Evolutionary conservation across 2,888 invertebrate genomes (phyloP), one percentile per base, ranked within the genome.

Genomic region (Liposcelis brunnea): DNA sequence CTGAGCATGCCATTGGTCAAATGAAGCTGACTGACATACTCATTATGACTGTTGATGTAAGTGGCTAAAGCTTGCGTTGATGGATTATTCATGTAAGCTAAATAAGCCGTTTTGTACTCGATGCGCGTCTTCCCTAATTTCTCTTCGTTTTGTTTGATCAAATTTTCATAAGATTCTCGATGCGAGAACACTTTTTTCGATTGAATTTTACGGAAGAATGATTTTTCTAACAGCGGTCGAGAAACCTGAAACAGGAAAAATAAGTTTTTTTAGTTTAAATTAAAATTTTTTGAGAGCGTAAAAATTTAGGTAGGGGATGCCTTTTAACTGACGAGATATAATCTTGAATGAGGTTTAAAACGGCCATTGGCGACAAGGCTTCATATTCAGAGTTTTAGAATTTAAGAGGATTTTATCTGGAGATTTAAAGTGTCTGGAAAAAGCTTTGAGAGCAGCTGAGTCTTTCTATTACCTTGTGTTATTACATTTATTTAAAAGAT

Each of bases 1-100:
- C 90, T 89, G 53, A 89, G 72, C 77, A 91, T 87, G 32, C 87
- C 86, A 61, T 94, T 94, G 52, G 90, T 87, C 38, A 91, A 87
- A 53, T 85, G 81, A 52, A 94, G 67, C 60, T 93, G 91, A 55
- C 90, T 85, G 50, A 94, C 81, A 66, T 93, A 93, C 51, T 80
- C 81, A 67, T 94, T 94, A 68, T 94, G 93, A 11, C 85, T 78
- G 60, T 90, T 89, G 61, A 89, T 80, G 65, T 91, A 90, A 46
- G 76, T 75, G n/a, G 64, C 61, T 43, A 67, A 56, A 12, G 61
- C 58, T 18, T 63, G 62, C 53, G 72, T 81, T 53, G 53, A 61
- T 49, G 77, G 79, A 55, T 70, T 75, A 57, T 77, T 74, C 61
- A 84, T 72, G 64, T 89, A 81, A 52, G 74, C 74, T 56, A 82